Evolutionary conservation across 1,140 invertebrate genomes (phyloP).

Genomic region (Brachystomella parvula): DNA sequence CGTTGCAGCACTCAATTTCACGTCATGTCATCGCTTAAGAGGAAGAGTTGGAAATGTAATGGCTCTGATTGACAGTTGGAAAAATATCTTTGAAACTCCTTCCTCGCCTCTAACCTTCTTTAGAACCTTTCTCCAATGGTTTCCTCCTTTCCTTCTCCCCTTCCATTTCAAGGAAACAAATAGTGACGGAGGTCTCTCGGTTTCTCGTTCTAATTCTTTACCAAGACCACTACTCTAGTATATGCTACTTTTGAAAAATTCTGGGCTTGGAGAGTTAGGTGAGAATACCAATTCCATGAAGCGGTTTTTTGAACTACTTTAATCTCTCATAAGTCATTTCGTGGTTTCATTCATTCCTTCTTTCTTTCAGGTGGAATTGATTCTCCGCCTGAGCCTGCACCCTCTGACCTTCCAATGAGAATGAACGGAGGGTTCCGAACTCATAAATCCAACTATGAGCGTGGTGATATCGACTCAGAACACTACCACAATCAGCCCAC

Average conservation of each 20-base stretch:
- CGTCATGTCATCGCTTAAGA: not conserved
- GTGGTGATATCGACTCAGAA: slow-evolving; percentile 25
- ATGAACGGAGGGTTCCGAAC: slow-evolving; percentile 34
- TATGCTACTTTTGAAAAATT: too few relatives aligned
- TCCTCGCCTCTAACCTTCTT: not conserved
- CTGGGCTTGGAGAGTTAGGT: too few relatives aligned
- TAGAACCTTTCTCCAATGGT: not conserved
- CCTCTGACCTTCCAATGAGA: slow-evolving; percentile 34
- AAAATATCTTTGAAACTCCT: slow-evolving; percentile 3
- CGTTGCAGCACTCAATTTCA: not conserved
- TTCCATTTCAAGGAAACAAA: too few relatives aligned
- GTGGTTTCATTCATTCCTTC: too few relatives aligned
- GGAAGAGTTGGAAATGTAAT: not conserved
- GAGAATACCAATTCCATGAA: too few relatives aligned
- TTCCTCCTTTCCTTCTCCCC: not conserved
- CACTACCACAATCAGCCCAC: slow-evolving; percentile 33
- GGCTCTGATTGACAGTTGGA: slow-evolving; percentile 8
- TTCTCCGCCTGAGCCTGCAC: slow-evolving; percentile 37
- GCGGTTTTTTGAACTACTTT: too few relatives aligned
- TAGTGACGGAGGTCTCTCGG: not conserved
- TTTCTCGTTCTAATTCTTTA: not conserved
- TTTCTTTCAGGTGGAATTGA: slow-evolving; percentile 27
- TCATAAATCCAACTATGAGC: slow-evolving; percentile 29
- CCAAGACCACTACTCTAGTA: too few relatives aligned
- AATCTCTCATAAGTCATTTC: too few relatives aligned